Evolutionary conservation across 2,888 invertebrate genomes (phyloP).

Genomic region (Diarsia mendica): DNA sequence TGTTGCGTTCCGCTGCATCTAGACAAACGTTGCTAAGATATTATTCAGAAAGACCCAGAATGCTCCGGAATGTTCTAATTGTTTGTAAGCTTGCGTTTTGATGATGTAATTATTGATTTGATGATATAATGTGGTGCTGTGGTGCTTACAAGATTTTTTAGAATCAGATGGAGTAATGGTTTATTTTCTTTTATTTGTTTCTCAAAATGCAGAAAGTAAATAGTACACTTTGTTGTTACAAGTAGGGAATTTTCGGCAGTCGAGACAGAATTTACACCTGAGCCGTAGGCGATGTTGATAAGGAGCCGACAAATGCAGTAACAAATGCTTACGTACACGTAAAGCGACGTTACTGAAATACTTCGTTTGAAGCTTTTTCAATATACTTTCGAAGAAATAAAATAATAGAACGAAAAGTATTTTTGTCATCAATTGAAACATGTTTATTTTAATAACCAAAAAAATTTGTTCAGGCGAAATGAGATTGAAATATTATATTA

Average conservation of each 20-base stretch:
- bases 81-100: constrained; percentile 11
- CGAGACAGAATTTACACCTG: too few species aligned
- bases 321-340: too few species aligned
- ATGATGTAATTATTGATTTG: not conserved
- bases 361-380: too few species aligned
- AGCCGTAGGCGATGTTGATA: too few species aligned
- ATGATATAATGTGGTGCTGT: not conserved
- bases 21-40: constrained; percentile 24
- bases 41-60: constrained; percentile 8
- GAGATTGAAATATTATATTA: not conserved
- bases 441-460: not conserved
- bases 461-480: not conserved
- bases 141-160: not conserved
- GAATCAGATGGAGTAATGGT: not conserved
- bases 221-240: too few species aligned
- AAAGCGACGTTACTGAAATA: too few species aligned
- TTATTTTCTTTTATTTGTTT: not conserved
- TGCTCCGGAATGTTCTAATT: constrained; percentile 14
- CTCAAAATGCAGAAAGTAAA: too few species aligned
- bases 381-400: too few species aligned
- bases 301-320: too few species aligned
- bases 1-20: constrained; percentile 60
- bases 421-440: too few species aligned
- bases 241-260: too few species aligned
- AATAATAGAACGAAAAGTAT: too few species aligned